Conservation (phyloP, 2,797 vertebrate species). For the Acanthurus lineatus region DNA sequence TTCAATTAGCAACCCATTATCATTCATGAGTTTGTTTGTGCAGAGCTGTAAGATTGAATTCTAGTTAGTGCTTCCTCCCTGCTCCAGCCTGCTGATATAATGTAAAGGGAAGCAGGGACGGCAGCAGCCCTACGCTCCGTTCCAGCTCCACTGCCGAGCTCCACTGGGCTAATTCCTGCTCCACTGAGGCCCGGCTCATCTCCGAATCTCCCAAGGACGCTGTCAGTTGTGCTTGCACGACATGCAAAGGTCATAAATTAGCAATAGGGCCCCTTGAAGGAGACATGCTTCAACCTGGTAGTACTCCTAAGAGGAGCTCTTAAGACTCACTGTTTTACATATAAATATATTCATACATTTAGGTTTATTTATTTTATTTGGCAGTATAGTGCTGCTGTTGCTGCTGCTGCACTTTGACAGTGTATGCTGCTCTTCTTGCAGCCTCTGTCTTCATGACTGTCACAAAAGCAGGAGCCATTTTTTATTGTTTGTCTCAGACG, state of each 20-base stretch:
- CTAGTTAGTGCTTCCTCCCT: conserved; percentile 59
- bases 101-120: conserved; percentile 32
- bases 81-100: conserved; percentile 55
- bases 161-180: conserved; percentile 51
- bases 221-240: conserved; percentile 62
- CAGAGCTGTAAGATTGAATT: conserved; percentile 75
- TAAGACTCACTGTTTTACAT: conserved; percentile 57
- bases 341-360: conserved; percentile 65
- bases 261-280: conserved; percentile 61
- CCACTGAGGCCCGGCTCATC: conserved; percentile 52
- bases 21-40: conserved; percentile 83
- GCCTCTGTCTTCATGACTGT: conserved; percentile 13
- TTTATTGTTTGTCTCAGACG: conserved; percentile 8
- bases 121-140: not conserved
- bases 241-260: conserved; percentile 74
- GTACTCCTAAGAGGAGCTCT: conserved; percentile 62
- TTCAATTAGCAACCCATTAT: conserved; percentile 81
- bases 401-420: no score
- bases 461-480: conserved; percentile 27
- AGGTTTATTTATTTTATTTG: conserved; percentile 60
- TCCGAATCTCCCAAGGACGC: conserved; percentile 45
- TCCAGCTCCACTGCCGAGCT: conserved; percentile 26
- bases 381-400: conserved; percentile 14
- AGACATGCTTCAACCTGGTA: conserved; percentile 57
- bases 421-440: conserved; percentile 3